A percentile compares a stretch with the other conserved stretches of the same genome.
Conservation (phyloP, 2,888 invertebrate genomes). For the Dusona sp. region DNA sequence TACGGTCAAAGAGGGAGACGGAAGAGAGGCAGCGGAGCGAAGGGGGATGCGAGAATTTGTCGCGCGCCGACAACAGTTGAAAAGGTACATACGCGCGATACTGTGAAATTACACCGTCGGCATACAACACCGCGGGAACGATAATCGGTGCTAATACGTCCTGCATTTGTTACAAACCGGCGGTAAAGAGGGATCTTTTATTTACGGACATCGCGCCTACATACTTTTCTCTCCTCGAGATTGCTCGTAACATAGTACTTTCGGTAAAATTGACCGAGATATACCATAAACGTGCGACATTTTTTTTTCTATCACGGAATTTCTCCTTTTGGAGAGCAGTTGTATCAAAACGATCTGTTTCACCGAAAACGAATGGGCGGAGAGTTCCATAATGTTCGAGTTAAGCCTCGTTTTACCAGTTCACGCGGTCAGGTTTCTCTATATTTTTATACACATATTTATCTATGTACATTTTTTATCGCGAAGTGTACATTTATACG, state of each 20-base stretch:
- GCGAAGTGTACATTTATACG: not conserved
- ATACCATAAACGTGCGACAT: not conserved
- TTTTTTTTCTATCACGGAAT: not conserved
- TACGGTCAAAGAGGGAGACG: slow-evolving; percentile 27
- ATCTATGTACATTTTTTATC: not conserved
- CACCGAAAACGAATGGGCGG: not conserved
- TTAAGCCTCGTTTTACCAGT: not conserved
- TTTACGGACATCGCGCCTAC: slow-evolving; percentile 64
- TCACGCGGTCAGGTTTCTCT: slow-evolving; percentile 11
- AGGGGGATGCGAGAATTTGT: slow-evolving; percentile 70
- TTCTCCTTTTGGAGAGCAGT: not conserved
- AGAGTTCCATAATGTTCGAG: not conserved
- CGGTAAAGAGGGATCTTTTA: slow-evolving; percentile 48
- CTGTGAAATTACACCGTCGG: slow-evolving; percentile 56
- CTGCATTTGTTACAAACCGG: slow-evolving; percentile 52
- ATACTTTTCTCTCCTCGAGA: slow-evolving; percentile 18
- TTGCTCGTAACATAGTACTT: slow-evolving; percentile 13
- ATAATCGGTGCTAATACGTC: slow-evolving; percentile 75
- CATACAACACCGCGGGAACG: slow-evolving; percentile 49
- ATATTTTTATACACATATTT: slow-evolving; percentile 4
- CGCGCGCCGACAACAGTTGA: slow-evolving; percentile 53
- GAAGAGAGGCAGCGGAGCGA: slow-evolving; percentile 26
- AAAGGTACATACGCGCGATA: slow-evolving; percentile 43
- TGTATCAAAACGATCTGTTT: slow-evolving; percentile 8
- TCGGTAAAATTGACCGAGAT: slow-evolving; percentile 31